phyloP scores from a whole-genome alignment of 1,140 invertebrate species.

The Drosophila pruinosa region DNA sequence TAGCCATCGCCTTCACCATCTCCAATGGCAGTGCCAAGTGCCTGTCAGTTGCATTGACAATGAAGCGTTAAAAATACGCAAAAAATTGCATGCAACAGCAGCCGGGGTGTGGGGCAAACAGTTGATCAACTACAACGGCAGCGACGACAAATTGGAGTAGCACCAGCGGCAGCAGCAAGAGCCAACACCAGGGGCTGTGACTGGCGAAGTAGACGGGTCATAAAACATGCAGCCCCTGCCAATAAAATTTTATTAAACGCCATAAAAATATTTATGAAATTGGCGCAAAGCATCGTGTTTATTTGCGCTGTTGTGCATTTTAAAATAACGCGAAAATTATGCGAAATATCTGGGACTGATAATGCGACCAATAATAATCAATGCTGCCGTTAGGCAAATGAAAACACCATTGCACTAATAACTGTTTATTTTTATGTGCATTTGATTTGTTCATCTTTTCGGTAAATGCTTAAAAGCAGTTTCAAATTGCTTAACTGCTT shows the following conservation, averaged over 20 bases:
- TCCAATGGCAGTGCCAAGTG: slow-evolving; percentile 38
- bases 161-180: background rate
- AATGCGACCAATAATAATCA: slow-evolving; percentile 44
- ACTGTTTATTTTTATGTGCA: background rate
- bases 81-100: slow-evolving; percentile 49
- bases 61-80: slow-evolving; percentile 57
- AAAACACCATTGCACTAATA: background rate
- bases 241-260: slow-evolving; percentile 80
- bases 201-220: slow-evolving; percentile 10
- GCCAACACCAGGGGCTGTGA: slow-evolving; percentile 5
- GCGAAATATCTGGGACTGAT: slow-evolving; percentile 32
- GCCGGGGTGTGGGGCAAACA: slow-evolving; percentile 2
- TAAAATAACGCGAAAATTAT: slow-evolving; percentile 76
- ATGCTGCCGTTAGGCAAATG: background rate
- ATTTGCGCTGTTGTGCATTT: slow-evolving; percentile 65
- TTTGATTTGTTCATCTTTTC: slow-evolving; percentile 19
- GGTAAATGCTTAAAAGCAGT: background rate
- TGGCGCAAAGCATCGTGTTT: slow-evolving; percentile 67
- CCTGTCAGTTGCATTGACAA: slow-evolving; percentile 66
- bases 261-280: slow-evolving; percentile 80
- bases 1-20: slow-evolving; percentile 8
- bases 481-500: background rate
- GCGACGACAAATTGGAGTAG: slow-evolving; percentile 73
- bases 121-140: slow-evolving; percentile 61
- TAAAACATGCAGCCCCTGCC: slow-evolving; percentile 50